Evolutionary conservation across 2,888 invertebrate species (phyloP), one percentile per base, ranked within the genome.

Genomic region (Tiliacea aurago): DNA sequence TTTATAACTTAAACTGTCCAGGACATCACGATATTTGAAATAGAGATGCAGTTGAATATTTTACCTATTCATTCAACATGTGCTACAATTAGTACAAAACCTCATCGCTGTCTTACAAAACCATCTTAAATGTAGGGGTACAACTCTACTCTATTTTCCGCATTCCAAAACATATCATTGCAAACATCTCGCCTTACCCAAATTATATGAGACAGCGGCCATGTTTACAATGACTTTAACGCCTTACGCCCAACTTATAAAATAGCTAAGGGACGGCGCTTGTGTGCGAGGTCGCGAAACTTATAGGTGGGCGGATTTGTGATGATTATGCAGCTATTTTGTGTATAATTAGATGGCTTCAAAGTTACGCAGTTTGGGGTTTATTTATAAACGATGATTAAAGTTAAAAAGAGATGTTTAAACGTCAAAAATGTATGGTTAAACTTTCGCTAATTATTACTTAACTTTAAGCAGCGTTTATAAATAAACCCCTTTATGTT

Each of bases 141-240:
- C 7, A 51, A 53, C 13, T 28, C 13, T 18, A 33, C 41, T 11
- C 56, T 51, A 62, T 82, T 55, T 82, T 33, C 70, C 63, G 28
- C 43, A 51, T 63, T 58, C 70, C 45, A n/a, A 67, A 82, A 66
- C 71, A 71, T 62, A 66, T 79, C 56, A 64, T 70, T 61, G 63
- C 53, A 37, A n/a, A 72, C 77, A 74, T 80, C 69, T 75, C 65
- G 49, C 37, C n/a, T 68, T 20, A 62, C 64, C 61, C 65, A 71
- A 71, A 56, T 66, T 43, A 78, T 74, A 64, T 47, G 65, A 78
- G 89, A 90, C 87, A 86, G 81, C 81, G 89, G 90, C 77, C 79
- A 78, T 85, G 83, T 90, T 89, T 89, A 90, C 87, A 78, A 83
- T 49, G 83, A 78, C 81, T 70, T 84, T 84, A 71, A 70, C 75